These are phyloP conservation scores for Aplochiton taeniatus DNA, from an alignment of 2,797 vertebrate genomes.

Conservation along the genomic window DNA sequence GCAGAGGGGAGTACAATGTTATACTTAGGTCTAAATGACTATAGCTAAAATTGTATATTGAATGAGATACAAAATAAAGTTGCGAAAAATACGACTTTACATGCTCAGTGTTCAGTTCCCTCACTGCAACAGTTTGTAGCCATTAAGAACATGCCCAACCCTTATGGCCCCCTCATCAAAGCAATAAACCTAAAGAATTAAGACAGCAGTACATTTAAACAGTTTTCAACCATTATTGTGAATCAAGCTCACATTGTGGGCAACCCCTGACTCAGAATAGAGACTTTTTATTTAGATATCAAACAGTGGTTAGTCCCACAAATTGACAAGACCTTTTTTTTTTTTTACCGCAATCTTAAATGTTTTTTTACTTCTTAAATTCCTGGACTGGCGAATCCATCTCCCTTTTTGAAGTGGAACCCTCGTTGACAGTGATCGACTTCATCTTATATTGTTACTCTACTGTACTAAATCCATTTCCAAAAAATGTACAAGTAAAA, in stretches of 20 bases:
- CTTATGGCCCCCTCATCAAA: too few relatives aligned
- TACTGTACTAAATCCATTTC: conserved; percentile 64
- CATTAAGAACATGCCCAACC: too few relatives aligned
- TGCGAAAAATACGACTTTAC: too few relatives aligned
- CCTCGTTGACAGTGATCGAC: conserved; percentile 53
- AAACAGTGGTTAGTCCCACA: conserved; percentile 54
- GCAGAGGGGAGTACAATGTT: too few relatives aligned
- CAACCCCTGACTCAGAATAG: conserved; percentile 52
- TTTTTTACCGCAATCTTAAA: conserved; percentile 50
- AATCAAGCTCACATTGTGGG: conserved; percentile 44
- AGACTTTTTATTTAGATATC: conserved; percentile 59
- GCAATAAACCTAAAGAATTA: too few relatives aligned
- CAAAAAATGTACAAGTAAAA: conserved; percentile 48
- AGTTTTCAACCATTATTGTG: too few relatives aligned
- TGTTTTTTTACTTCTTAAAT: conserved; percentile 30
- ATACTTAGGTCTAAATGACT: too few relatives aligned
- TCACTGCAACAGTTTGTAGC: too few relatives aligned
- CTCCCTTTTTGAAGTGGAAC: conserved; percentile 56
- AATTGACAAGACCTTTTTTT: conserved; percentile 50
- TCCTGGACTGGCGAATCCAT: conserved; percentile 49
- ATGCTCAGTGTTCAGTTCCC: too few relatives aligned
- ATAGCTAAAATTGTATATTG: too few relatives aligned
- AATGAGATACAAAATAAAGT: too few relatives aligned
- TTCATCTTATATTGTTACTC: conserved; percentile 63
- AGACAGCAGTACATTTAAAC: too few relatives aligned